A percentile compares a stretch with the other conserved stretches of the same genome.
These are phyloP conservation scores for Choristoneura fumiferana DNA, from an alignment of 1,140 invertebrate species.

Conservation along the genomic window DNA sequence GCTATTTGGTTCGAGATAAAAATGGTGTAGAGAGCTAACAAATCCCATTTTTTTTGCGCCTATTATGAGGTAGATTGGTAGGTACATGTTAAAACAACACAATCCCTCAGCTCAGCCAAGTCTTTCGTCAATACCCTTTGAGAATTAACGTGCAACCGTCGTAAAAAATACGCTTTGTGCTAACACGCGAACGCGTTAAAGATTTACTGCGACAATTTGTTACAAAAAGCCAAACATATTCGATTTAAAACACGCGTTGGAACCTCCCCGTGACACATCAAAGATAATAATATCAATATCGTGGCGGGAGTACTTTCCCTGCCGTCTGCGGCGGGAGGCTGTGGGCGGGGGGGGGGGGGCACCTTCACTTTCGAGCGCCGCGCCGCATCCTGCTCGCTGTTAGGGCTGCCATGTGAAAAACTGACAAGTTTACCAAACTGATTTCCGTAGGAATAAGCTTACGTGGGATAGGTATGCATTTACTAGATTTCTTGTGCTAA, in stretches of 20 bases:
- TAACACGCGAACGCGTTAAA: not conserved
- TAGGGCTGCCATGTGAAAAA: not conserved
- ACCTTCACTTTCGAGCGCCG: slow-evolving; percentile 62
- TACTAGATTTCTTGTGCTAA: too few relatives aligned
- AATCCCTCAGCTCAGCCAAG: too few relatives aligned
- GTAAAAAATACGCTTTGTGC: not conserved
- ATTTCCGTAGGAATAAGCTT: too few relatives aligned
- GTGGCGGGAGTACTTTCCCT: slow-evolving; percentile 50
- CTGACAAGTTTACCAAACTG: too few relatives aligned
- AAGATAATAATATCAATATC: slow-evolving; percentile 27
- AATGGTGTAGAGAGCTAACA: too few relatives aligned
- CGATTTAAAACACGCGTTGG: slow-evolving; percentile 2
- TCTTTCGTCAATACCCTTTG: not conserved
- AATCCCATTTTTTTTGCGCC: too few relatives aligned
- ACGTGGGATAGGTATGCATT: too few relatives aligned
- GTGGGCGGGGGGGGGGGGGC: slow-evolving; percentile 34
- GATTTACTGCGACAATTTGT: not conserved
- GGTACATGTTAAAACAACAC: too few relatives aligned
- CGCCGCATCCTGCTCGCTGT: slow-evolving; percentile 33
- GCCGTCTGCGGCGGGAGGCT: slow-evolving; percentile 50
- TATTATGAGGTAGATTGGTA: too few relatives aligned
- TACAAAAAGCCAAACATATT: slow-evolving; percentile 4
- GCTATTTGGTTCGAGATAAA: too few relatives aligned
- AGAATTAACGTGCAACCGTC: not conserved
- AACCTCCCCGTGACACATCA: slow-evolving; percentile 13